These are phyloP conservation scores for Orthosia incerta DNA, from an alignment of 2,888 invertebrate genomes.

Conservation along the genomic window DNA sequence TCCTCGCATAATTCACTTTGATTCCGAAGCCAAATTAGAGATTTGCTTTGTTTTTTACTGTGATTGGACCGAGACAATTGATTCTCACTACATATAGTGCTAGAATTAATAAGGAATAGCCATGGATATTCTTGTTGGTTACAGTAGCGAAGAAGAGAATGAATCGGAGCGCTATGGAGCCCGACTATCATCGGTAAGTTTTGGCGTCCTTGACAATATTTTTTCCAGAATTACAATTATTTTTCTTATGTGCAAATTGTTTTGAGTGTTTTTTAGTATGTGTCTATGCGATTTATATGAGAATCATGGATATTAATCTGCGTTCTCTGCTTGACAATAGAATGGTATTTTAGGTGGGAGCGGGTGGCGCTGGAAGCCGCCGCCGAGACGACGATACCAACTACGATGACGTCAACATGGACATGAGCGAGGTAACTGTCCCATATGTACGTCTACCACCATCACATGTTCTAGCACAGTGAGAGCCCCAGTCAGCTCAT, in stretches of 20 bases:
- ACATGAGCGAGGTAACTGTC: conserved; percentile 93
- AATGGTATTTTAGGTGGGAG: conserved; percentile 89
- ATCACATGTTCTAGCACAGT: conserved; percentile 50
- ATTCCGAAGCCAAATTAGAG: background rate
- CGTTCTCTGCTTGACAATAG: conserved; percentile 92
- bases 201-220: conserved; percentile 70
- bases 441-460: conserved; percentile 35
- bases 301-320: conserved; percentile 84
- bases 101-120: conserved; percentile 26
- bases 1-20: conserved; percentile 11
- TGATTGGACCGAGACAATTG: conserved; percentile 13
- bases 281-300: conserved; percentile 47
- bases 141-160: conserved; percentile 95
- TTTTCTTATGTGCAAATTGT: conserved; percentile 16
- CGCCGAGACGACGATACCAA: conserved; percentile 92
- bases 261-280: conserved; percentile 13
- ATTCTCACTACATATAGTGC: conserved; percentile 3
- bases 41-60: conserved; percentile 14
- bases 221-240: background rate
- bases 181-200: conserved; percentile 82
- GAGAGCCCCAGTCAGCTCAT: conserved; percentile 33
- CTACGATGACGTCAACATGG: conserved; percentile 95
- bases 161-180: conserved; percentile 86
- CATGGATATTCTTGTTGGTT: conserved; percentile 95
- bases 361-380: conserved; percentile 71